Evolutionary conservation across 2,113 vertebrate species (phyloP).

Genomic region (Alethe castanea): DNA sequence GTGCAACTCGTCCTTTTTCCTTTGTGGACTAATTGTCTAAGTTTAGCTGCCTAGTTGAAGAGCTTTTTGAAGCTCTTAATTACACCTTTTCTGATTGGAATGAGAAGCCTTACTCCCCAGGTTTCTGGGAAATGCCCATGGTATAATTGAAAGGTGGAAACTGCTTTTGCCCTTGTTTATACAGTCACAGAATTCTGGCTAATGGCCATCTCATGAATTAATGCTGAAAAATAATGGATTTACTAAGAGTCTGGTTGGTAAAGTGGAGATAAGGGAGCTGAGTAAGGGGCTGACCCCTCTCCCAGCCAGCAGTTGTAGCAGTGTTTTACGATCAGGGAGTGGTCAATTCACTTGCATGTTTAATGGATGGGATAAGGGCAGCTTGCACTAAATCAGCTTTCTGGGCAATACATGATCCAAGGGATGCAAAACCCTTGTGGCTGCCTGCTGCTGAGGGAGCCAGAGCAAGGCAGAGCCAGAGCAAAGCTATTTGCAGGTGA

Average conservation of each 20-base stretch:
- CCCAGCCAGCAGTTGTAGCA: background rate
- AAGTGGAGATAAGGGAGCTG: conserved; percentile 19
- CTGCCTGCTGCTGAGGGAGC: background rate
- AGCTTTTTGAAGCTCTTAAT: background rate
- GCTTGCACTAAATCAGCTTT: conserved; percentile 18
- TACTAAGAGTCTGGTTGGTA: conserved; percentile 10
- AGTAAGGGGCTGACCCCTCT: background rate
- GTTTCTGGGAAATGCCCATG: background rate
- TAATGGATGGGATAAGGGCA: conserved; percentile 39
- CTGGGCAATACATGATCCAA: background rate
- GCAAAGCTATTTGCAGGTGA: background rate
- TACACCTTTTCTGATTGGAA: background rate
- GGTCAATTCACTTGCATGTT: conserved; percentile 4
- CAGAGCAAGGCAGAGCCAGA: background rate
- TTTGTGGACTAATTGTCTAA: background rate
- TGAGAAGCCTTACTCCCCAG: background rate
- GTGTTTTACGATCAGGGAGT: background rate
- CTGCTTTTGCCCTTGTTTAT: background rate
- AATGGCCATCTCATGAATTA: conserved; percentile 4
- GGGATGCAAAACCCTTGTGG: background rate
- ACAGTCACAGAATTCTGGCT: background rate
- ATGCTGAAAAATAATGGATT: conserved; percentile 22
- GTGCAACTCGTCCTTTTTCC: background rate
- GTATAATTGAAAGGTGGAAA: background rate
- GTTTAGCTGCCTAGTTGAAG: background rate